Conservation (phyloP, 2,888 invertebrate species). For the Pasiphila rectangulata region DNA sequence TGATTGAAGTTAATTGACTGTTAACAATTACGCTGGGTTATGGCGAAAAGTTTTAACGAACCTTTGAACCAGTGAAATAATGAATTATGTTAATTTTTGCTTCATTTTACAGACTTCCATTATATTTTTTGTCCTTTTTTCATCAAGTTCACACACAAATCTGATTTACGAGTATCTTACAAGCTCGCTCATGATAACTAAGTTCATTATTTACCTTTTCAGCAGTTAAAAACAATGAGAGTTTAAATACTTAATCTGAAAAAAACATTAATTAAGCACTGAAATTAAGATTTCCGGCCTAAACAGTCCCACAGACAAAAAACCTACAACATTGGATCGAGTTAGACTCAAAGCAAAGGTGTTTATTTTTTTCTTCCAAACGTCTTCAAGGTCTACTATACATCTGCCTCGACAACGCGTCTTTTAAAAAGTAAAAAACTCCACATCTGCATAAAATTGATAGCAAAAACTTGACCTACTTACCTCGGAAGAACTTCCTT, state of each 20-base stretch:
- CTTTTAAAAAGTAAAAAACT: conserved; percentile 52
- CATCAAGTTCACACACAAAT: no score
- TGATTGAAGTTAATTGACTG: conserved; percentile 16
- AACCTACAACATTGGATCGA: conserved; percentile 3
- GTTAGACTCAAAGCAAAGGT: conserved; percentile 62
- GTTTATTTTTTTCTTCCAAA: conserved; percentile 60
- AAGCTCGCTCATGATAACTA: no score
- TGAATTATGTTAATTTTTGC: not conserved
- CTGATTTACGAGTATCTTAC: no score
- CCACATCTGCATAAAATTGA: conserved; percentile 77
- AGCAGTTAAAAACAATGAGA: no score
- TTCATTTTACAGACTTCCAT: not conserved
- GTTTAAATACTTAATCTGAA: not conserved
- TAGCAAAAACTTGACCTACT: conserved; percentile 77
- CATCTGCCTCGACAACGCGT: conserved; percentile 72
- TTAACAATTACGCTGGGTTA: conserved; percentile 10
- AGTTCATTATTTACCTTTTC: no score
- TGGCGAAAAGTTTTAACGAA: conserved; percentile 15
- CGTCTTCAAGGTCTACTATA: conserved; percentile 68
- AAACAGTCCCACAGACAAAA: conserved; percentile 6
- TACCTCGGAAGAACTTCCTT: conserved; percentile 35
- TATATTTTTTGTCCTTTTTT: no score
- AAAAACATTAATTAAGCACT: not conserved
- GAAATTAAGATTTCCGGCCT: not conserved
- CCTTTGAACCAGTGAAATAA: not conserved